These are phyloP conservation scores for Tryphoninae sp. DNA, from an alignment of 2,888 invertebrate species.

Conservation along the genomic window DNA sequence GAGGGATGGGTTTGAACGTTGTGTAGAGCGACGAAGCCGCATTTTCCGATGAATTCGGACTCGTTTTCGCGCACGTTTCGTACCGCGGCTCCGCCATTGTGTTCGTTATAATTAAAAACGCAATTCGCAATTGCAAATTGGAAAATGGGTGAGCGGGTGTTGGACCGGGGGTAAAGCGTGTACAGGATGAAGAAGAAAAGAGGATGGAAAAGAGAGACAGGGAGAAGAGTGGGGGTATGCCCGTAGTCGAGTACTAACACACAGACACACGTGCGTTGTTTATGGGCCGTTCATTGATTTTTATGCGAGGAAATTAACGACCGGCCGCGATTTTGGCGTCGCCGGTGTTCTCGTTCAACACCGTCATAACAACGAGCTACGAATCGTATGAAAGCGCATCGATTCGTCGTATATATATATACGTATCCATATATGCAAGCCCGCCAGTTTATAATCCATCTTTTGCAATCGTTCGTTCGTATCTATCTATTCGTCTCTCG, in stretches of 20 bases:
- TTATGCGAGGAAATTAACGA: constrained; percentile 81
- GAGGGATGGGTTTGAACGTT: constrained; percentile 22
- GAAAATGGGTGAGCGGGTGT: constrained; percentile 78
- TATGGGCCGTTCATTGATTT: constrained; percentile 81
- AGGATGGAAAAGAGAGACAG: constrained; percentile 78
- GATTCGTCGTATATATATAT: constrained; percentile 10
- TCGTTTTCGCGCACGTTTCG: constrained; percentile 46
- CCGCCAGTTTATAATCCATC: constrained; percentile 46
- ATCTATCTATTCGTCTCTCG: too few relatives aligned
- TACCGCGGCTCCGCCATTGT: constrained; percentile 77
- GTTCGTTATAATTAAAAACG: constrained; percentile 82
- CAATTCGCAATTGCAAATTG: constrained; percentile 82
- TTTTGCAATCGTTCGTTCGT: constrained; percentile 31
- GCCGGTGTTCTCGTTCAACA: constrained; percentile 65
- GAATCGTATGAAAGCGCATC: constrained; percentile 34
- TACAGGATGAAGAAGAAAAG: constrained; percentile 74
- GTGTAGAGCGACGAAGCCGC: constrained; percentile 53
- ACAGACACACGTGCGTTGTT: constrained; percentile 71
- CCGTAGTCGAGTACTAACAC: not conserved
- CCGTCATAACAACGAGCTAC: constrained; percentile 54
- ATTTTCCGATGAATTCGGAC: constrained; percentile 57
- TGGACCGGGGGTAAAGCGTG: constrained; percentile 4
- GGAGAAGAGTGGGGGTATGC: constrained; percentile 52
- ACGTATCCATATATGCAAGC: not conserved
- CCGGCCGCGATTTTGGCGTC: constrained; percentile 78